Conservation (phyloP, 2,888 invertebrate genomes). For the Trachelus stipa region DNA sequence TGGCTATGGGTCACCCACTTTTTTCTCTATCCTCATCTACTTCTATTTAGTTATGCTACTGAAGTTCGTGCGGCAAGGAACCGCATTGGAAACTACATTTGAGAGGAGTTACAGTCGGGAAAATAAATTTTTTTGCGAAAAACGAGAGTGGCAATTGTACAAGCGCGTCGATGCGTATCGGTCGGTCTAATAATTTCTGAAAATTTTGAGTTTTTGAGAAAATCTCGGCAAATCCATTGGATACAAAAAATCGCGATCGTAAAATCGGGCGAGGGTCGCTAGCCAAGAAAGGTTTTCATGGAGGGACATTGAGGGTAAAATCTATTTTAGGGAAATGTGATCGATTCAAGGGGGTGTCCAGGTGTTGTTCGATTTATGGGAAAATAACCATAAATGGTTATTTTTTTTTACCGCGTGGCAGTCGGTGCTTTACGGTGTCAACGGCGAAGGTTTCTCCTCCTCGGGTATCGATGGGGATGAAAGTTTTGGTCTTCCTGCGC, state of each 20-base stretch:
- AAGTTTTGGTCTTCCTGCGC: background rate
- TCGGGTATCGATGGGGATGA: background rate
- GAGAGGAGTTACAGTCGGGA: too few relatives aligned
- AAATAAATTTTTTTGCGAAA: background rate
- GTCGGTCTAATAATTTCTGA: background rate
- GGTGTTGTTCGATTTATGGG: background rate
- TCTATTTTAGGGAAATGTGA: background rate
- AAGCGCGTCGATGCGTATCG: background rate
- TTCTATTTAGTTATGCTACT: background rate
- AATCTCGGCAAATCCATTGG: background rate
- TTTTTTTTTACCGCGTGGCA: background rate
- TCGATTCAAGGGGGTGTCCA: background rate
- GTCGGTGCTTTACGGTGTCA: background rate
- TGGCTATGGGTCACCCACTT: too few relatives aligned
- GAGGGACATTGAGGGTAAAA: background rate
- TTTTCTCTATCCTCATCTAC: background rate
- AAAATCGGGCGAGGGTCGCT: background rate
- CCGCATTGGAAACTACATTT: background rate
- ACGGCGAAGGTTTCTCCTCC: background rate
- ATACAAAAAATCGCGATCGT: background rate
- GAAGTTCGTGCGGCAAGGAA: too few relatives aligned
- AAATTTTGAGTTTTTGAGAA: background rate
- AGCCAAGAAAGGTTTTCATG: background rate
- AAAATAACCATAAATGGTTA: background rate
- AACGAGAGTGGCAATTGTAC: background rate